phyloP scores from a whole-genome alignment of 2,797 vertebrate species.

The Cuculus canorus region DNA sequence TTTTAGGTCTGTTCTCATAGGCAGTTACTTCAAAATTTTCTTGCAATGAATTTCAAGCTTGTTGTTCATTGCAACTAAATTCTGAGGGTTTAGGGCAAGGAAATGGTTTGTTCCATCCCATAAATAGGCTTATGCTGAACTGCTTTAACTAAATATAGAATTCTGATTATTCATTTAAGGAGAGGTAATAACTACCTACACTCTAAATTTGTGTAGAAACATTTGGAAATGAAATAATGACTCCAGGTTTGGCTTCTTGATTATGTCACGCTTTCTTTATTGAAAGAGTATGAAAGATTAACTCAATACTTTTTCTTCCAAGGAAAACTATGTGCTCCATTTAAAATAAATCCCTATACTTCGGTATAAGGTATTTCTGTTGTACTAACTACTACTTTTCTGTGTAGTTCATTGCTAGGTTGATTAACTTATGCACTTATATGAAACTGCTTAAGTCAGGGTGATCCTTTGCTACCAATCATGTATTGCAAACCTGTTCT shows the following conservation, averaged over 20 bases:
- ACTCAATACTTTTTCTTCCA: neutral
- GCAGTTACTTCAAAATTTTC: neutral
- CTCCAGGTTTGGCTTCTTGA: neutral
- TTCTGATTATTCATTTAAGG: neutral
- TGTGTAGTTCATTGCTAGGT: neutral
- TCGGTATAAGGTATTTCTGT: neutral
- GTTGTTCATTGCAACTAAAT: neutral
- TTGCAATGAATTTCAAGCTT: neutral
- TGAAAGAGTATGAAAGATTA: neutral
- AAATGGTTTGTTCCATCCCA: neutral
- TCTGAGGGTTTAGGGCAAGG: neutral
- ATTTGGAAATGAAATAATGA: neutral
- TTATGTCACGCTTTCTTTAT: neutral
- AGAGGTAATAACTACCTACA: neutral
- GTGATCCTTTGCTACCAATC: neutral
- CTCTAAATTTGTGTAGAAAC: neutral
- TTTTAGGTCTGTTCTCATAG: neutral
- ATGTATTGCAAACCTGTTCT: neutral
- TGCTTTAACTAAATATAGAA: neutral
- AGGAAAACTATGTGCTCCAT: neutral
- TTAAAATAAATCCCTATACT: neutral
- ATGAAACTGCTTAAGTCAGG: neutral
- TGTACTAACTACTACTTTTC: neutral
- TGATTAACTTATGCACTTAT: neutral
- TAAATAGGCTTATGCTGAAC: neutral